phyloP scores from a whole-genome alignment of 2,113 vertebrate genomes.

The Ictidomys tridecemlineatus region DNA sequence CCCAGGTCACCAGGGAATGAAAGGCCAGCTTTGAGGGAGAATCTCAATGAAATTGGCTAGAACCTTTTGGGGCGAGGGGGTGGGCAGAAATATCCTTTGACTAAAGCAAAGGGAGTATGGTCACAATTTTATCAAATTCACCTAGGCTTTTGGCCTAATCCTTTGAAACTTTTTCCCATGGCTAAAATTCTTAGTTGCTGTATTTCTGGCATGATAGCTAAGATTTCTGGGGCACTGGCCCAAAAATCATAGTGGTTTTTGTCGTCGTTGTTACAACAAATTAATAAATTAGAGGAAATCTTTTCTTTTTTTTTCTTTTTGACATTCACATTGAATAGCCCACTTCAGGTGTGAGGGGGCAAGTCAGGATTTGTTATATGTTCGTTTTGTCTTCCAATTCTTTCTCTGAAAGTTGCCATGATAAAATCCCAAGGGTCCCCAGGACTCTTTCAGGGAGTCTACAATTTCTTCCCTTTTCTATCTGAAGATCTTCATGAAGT shows the following conservation, averaged over 20 bases:
- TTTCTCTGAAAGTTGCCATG: not conserved
- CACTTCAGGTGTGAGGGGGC: not conserved
- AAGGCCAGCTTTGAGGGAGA: slow-evolving; percentile 71
- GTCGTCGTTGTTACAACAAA: not conserved
- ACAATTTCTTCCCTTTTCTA: not conserved
- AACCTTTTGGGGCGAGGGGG: not conserved
- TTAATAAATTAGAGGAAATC: slow-evolving; percentile 66
- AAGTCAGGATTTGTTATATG: not conserved
- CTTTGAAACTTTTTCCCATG: slow-evolving; percentile 63
- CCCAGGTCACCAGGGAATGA: slow-evolving; percentile 64
- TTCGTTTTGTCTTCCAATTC: not conserved
- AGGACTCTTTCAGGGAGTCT: not conserved
- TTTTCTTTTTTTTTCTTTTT: not conserved
- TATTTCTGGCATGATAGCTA: slow-evolving; percentile 53
- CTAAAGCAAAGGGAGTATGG: slow-evolving; percentile 44
- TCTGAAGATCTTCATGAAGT: not conserved
- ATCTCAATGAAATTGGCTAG: slow-evolving; percentile 60
- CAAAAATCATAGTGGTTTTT: slow-evolving; percentile 44
- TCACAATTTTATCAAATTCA: slow-evolving; percentile 65
- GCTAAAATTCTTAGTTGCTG: slow-evolving; percentile 58
- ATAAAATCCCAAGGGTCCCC: not conserved
- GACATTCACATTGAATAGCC: not conserved
- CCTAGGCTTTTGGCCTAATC: slow-evolving; percentile 57
- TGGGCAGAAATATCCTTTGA: not conserved
- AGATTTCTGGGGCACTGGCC: slow-evolving; percentile 57